Base-by-base conservation (phyloP, 2,888 invertebrate species). In the Strigamia crassipes region DNA sequence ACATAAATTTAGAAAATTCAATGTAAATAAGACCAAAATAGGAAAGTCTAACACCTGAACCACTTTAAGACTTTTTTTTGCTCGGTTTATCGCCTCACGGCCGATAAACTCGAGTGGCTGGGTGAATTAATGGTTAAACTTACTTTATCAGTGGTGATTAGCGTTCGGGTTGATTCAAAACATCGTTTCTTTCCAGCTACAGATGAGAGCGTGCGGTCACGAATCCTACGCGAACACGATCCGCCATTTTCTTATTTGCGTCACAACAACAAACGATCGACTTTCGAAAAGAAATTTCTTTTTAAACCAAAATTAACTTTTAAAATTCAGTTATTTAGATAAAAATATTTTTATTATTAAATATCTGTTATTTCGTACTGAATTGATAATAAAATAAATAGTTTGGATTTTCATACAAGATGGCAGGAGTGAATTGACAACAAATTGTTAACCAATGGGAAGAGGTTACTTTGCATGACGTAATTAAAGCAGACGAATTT, bases 1-100 rank as follows among this genome's bases (percentile, higher is more conserved):
- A 27, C 27, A 27, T 27, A 27, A 3, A 2, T 27, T 27, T 1
- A 27, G 27, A 3, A 27, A 27, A 27, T 27, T 27, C 27, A 51
- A 51, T 51, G 51, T 56, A 56, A 56, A 56, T 56, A 56, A 56
- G 21, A 73, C 73, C 73, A 73, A 73, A 73, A 73, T 31, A 73
- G 73, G 73, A 9, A 27, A 3, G 3, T 31, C 27, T 27, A 31
- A 73, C 73, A 73, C 73, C 73, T 73, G 73, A 73, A 73, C 73
- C 31, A 27, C 73, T 73, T 13, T 10, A 27, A 5, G 27, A 27
- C n/a, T 4, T 66, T 51, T 51, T n/a, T 15, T 18, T 15, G 51
- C 10, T 51, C 6, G 15, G 6, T 10, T 51, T 51, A 38, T 38
- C 38, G 38, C 10, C 38, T 38, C 38, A 6, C 38, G 10, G 38